Evolutionary conservation across 2,113 vertebrate species (phyloP).

Genomic region (Aegithalos caudatus): DNA sequence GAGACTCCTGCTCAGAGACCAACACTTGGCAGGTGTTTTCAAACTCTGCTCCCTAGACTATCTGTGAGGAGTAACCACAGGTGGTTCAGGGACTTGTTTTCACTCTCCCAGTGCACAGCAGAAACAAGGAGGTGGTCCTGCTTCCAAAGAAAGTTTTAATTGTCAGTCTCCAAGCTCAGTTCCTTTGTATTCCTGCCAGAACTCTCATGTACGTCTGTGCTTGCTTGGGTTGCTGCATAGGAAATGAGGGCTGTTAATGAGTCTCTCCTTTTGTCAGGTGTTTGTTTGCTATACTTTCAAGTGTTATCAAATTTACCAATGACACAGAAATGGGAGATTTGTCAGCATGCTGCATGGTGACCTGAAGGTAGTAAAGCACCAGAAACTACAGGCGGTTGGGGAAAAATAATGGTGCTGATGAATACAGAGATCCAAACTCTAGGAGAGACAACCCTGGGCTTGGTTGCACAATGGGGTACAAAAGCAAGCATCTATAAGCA

Average conservation of each 20-base stretch:
- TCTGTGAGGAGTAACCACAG: conserved; percentile 2
- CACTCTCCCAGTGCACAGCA: not conserved
- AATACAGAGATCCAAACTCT: not conserved
- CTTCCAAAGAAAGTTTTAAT: conserved; percentile 59
- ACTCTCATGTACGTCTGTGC: conserved; percentile 10
- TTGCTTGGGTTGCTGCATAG: conserved; percentile 48
- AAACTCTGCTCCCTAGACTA: not conserved
- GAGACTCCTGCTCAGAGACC: not conserved
- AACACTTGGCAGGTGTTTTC: not conserved
- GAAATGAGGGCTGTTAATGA: conserved; percentile 61
- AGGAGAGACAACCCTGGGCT: not conserved
- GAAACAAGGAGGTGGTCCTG: conserved; percentile 29
- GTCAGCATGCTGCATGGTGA: not conserved
- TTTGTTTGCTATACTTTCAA: conserved; percentile 47
- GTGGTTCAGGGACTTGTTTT: conserved; percentile 40
- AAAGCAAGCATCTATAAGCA: not conserved
- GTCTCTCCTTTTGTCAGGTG: conserved; percentile 51
- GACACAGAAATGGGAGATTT: not conserved
- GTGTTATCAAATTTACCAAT: conserved; percentile 48
- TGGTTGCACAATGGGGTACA: not conserved
- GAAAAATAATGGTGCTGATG: not conserved
- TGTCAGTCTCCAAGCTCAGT: conserved; percentile 50
- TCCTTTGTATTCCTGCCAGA: conserved; percentile 59
- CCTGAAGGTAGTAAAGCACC: not conserved
- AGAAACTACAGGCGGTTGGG: not conserved